Conservation (phyloP, 1,140 invertebrate species). For the Venturia canescens region DNA sequence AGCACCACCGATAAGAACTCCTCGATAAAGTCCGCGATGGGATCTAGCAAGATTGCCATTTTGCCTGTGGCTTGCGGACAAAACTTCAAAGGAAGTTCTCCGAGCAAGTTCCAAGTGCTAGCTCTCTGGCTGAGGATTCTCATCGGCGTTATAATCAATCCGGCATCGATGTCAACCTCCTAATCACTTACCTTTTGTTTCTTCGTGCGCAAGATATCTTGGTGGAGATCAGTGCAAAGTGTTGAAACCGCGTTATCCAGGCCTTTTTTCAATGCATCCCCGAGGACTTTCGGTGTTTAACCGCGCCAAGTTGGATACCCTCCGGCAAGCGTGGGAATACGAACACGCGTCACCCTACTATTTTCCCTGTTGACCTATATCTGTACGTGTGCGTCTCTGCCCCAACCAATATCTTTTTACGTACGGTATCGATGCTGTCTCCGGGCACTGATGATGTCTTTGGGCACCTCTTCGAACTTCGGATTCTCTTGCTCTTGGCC, state of each 20-base stretch:
- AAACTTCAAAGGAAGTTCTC: too few species aligned
- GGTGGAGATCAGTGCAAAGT: not conserved
- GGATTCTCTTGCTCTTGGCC: not conserved
- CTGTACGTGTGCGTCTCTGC: not conserved
- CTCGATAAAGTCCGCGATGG: too few species aligned
- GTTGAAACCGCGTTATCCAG: not conserved
- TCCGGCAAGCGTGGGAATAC: not conserved
- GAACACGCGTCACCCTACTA: not conserved
- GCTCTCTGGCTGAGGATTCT: too few species aligned
- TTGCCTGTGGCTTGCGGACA: too few species aligned
- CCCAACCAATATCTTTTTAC: not conserved
- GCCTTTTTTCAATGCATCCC: not conserved
- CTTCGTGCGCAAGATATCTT: not conserved
- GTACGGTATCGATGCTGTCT: not conserved
- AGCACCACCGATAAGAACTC: too few species aligned
- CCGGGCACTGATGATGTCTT: not conserved
- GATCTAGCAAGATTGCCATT: too few species aligned
- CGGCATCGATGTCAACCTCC: too few species aligned
- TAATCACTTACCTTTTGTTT: not conserved
- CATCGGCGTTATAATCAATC: too few species aligned
- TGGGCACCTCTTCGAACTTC: not conserved
- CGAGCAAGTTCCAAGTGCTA: too few species aligned
- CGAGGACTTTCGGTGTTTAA: not conserved
- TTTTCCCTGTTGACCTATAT: not conserved
- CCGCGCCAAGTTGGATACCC: conserved; percentile 8